Conservation (phyloP, 2,797 vertebrate genomes). For the Crax fasciolata region DNA sequence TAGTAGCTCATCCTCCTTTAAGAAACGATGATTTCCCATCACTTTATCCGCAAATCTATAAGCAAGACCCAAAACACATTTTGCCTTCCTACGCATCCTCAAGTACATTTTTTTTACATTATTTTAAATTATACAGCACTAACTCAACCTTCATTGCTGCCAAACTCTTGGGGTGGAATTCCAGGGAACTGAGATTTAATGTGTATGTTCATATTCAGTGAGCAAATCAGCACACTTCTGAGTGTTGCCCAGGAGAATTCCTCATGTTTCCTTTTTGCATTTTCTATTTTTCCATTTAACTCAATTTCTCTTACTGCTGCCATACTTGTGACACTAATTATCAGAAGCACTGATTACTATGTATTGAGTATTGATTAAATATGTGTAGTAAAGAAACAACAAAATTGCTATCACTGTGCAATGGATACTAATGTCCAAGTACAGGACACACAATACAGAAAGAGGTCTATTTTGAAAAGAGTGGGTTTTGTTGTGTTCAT, state of each 20-base stretch:
- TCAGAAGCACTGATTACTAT: slow-evolving; percentile 5
- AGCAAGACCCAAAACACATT: neutral
- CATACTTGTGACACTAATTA: neutral
- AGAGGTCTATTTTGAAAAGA: neutral
- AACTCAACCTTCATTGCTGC: slow-evolving; percentile 15
- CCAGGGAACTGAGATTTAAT: slow-evolving; percentile 53
- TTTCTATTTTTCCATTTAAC: slow-evolving; percentile 13
- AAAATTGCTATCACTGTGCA: neutral
- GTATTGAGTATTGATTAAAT: neutral
- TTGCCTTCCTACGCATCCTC: neutral
- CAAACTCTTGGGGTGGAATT: slow-evolving; percentile 42
- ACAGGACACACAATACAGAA: neutral
- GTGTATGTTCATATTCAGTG: slow-evolving; percentile 33
- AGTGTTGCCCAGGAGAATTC: slow-evolving; percentile 22
- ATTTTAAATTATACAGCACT: slow-evolving; percentile 15
- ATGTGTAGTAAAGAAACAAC: neutral
- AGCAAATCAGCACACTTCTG: slow-evolving; percentile 36
- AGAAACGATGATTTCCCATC: neutral
- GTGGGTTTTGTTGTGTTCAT: rapidly evolving
- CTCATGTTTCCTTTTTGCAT: neutral
- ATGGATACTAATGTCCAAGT: neutral
- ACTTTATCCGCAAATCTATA: neutral
- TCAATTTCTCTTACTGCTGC: neutral
- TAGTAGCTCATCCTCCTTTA: neutral
- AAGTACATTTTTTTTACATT: slow-evolving; percentile 8